Percentiles rank a stretch among this genome's conserved stretches.
These are phyloP conservation scores for Umimayanthus kanabou DNA, from an alignment of 92 coral and sea anemone genomes.

Conservation along the genomic window DNA sequence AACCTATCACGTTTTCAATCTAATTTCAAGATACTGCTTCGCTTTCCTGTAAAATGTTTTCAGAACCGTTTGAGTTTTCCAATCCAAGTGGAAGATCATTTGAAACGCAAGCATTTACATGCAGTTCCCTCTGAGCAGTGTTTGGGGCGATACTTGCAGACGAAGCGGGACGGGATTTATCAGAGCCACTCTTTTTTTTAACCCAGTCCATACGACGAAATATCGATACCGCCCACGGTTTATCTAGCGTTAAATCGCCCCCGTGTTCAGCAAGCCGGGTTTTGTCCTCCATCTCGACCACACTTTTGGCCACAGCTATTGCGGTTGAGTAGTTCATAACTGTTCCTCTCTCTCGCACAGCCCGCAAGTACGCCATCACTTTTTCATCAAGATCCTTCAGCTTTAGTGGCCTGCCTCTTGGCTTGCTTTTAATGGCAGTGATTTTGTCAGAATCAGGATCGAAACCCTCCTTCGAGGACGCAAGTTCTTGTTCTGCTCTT, in stretches of 20 bases:
- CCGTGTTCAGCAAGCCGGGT: constrained; percentile 48
- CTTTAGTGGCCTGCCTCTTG: constrained; percentile 46
- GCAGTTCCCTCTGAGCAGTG: neutral
- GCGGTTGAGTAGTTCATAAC: constrained; percentile 37
- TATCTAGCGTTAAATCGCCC: constrained; percentile 36
- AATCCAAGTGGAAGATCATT: neutral
- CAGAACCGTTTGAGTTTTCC: neutral
- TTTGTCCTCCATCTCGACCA: constrained; percentile 42
- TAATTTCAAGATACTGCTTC: too few species aligned
- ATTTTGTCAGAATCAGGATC: constrained; percentile 14
- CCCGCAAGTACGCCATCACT: constrained; percentile 46
- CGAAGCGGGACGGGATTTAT: neutral
- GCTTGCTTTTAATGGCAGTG: constrained; percentile 42
- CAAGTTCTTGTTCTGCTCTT: constrained; percentile 30
- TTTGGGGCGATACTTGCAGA: neutral
- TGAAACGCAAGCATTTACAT: too few species aligned
- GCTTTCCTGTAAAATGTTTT: too few species aligned
- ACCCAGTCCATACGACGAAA: constrained; percentile 43
- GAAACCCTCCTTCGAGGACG: constrained; percentile 6
- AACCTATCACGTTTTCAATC: too few species aligned
- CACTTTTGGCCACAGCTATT: constrained; percentile 43
- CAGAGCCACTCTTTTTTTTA: constrained; percentile 1
- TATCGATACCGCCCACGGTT: constrained; percentile 48
- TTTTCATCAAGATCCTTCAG: constrained; percentile 42
- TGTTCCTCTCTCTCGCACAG: constrained; percentile 35